Evolutionary conservation across 2,888 invertebrate genomes (phyloP), one percentile per base, ranked within the genome.

Genomic region (Sphaeridia pumilis): DNA sequence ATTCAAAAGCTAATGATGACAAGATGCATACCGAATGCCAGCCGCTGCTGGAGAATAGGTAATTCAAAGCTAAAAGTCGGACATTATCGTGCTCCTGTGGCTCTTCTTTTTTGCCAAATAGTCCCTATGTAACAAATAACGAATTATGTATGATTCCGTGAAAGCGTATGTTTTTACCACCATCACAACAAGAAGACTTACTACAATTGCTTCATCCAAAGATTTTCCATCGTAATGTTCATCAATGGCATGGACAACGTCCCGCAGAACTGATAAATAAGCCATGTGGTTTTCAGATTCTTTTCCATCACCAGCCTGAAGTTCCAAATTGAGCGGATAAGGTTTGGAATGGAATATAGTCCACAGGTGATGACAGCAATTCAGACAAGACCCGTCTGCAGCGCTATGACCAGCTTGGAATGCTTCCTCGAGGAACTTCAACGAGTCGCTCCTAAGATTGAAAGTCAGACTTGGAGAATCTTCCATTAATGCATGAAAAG

Each of bases 291-390:
- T 60, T 36, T 58, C 59, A 22, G 57, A 54, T 53, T 61, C 61
- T 48, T 61, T 58, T 24, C 34, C 31, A 4, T 22, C 12, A 17
- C 34, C 57, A 1, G 56, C 51, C 46, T 59, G 55, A 5, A 56
- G 59, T 22, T 58, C 61, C 2, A 49, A 58, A n/a, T n/a, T n/a
- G n/a, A n/a, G n/a, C n/a, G n/a, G n/a, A 35, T 61, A 61, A 2
- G 59, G 58, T 17, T 60, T 55, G n/a, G 54, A 49, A 17, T 60
- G 58, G 22, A 63, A 55, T 41, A 38, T 55, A 14, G 57, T 58
- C 63, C 63, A 63, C 36, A 63, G 46, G 45, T 63, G 60, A 38
- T 61, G 59, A 46, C 63, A 63, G 48, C 59, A 59, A 38, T 61
- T 58, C 46, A 63, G 58, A 44, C 63, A 63, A 0, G 56, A 56